Conservation (phyloP, 2,888 invertebrate genomes). For the Spodoptera littoralis region DNA sequence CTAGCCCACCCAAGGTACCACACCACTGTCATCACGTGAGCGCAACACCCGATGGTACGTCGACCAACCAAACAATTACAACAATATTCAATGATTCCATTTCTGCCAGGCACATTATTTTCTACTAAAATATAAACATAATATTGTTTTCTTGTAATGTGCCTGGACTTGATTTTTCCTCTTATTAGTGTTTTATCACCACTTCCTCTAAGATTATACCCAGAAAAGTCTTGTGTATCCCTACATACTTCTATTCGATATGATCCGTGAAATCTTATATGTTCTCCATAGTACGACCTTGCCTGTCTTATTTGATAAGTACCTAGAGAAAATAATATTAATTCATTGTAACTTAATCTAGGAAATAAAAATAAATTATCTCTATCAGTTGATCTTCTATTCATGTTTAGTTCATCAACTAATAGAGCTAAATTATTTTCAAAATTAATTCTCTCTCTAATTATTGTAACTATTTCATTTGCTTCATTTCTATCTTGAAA, state of each 20-base stretch:
- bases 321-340: conserved; percentile 16
- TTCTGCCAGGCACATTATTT: not conserved
- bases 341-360: conserved; percentile 2
- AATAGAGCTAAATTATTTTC: conserved; percentile 15
- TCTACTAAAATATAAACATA: conserved; percentile 9
- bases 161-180: conserved; percentile 10
- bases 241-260: conserved; percentile 12
- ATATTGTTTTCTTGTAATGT: conserved; percentile 7
- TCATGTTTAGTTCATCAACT: no score
- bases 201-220: conserved; percentile 3
- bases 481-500: conserved; percentile 4
- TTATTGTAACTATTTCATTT: conserved; percentile 9
- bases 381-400: no score
- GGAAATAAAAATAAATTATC: no score
- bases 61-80: no score
- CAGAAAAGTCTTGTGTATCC: not conserved
- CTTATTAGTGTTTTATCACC: conserved; percentile 4
- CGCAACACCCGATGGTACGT: not conserved
- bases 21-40: conserved; percentile 6
- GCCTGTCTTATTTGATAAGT: conserved; percentile 15
- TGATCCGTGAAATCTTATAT: conserved; percentile 16
- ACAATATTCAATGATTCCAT: no score
- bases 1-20: conserved; percentile 16
- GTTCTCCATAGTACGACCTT: conserved; percentile 19
- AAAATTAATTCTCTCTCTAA: conserved; percentile 10